Base-by-base conservation (phyloP, 2,797 vertebrate genomes). In the Spondyliosoma cantharus region DNA sequence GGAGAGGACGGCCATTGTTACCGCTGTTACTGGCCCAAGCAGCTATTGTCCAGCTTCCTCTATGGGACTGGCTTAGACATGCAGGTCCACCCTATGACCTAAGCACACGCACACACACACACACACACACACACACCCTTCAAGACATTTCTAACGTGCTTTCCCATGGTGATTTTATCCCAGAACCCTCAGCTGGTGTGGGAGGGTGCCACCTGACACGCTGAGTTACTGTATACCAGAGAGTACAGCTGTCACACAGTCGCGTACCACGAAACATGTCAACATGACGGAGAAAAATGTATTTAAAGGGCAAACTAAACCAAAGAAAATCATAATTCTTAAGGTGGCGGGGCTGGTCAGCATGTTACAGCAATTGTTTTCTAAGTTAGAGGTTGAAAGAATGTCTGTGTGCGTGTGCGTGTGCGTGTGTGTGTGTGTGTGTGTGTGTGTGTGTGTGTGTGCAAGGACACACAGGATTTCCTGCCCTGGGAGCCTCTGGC, bases 11-110 rank as follows among this genome's bases (percentile, higher is more conserved):
- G 86, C 87, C 90, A 93, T 95, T 95, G 93, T 95, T 93, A 29
- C 85, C 78, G 84, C 88, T 88, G 83, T 92, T 92, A 90, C 87
- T 86, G 90, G 84, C 85, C 29, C 78, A 17, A 67, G 91, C 80
- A 54, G 82, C 92, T 92, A 93, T 94, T 94, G 93, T 95, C 89
- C 82, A 63, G 87, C 89, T 93, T 93, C 90, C 93, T 91, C 89
- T 90, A 80, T 83, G 82, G 84, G 89, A 78, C 86, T 70, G 83
- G 79, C 89, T 89, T 78, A 88, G 87, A 90, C 70, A 45, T 89
- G 86, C 85, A 79, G 87, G 77, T 89, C 92, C 92, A 90, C 90
- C 90, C 92, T 91, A 56, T 93, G 91, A 92, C 90, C 87, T 89
- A 87, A 86, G 64, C 63, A 74, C 64, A 76, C 65, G 74, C 65